Conservation (phyloP, 2,113 vertebrate genomes). For the human region GRCh38 chr9:85064001-85064500, state of each 20-base stretch:
- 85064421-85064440: too few relatives aligned
- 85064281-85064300: too few relatives aligned
- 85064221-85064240: background rate
- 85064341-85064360: too few relatives aligned
- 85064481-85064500: too few relatives aligned
- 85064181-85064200: background rate
- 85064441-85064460: too few relatives aligned
- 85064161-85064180: background rate
- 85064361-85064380: too few relatives aligned
- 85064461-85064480: too few relatives aligned
- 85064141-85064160: background rate
- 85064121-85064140: background rate
- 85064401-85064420: too few relatives aligned
- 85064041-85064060: background rate
- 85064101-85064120: background rate
- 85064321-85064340: too few relatives aligned
- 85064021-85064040: background rate
- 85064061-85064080: background rate
- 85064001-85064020: background rate
- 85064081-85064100: background rate
- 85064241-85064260: background rate
- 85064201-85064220: background rate
- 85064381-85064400: too few relatives aligned
- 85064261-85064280: rapidly evolving
- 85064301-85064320: too few relatives aligned